phyloP scores from a whole-genome alignment of 2,888 invertebrate species.

The Xanthia togata region DNA sequence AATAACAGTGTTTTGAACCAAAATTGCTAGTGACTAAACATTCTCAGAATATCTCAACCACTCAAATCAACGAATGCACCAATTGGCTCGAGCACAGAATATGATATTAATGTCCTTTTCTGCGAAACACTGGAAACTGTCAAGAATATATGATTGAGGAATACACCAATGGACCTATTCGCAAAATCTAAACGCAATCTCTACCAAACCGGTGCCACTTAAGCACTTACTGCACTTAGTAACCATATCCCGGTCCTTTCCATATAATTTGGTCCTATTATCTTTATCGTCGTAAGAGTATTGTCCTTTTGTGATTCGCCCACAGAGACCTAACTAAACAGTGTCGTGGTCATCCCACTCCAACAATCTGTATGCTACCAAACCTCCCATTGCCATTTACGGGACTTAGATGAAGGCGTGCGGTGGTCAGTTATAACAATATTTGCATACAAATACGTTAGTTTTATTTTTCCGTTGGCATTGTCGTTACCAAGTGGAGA shows the following conservation, averaged over 20 bases:
- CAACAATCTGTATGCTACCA: constrained; percentile 78
- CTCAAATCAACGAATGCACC: background rate
- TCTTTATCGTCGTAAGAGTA: constrained; percentile 61
- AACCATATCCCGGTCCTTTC: constrained; percentile 45
- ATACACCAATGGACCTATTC: constrained; percentile 38
- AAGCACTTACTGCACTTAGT: constrained; percentile 35
- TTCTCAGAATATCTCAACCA: constrained; percentile 7
- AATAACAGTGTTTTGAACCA: background rate
- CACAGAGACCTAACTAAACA: constrained; percentile 67
- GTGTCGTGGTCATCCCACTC: constrained; percentile 77
- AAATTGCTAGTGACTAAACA: background rate
- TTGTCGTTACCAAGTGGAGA: constrained; percentile 7
- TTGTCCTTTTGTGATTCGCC: constrained; percentile 68
- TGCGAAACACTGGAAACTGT: constrained; percentile 11
- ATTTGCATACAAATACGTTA: constrained; percentile 69
- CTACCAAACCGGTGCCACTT: constrained; percentile 20
- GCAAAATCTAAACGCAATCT: constrained; percentile 27
- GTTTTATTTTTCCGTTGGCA: constrained; percentile 11
- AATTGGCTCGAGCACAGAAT: constrained; percentile 4
- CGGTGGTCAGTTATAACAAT: constrained; percentile 70
- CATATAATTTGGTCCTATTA: constrained; percentile 65
- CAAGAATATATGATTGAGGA: constrained; percentile 28
- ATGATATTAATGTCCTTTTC: constrained; percentile 16
- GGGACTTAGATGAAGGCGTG: constrained; percentile 66
- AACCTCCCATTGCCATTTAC: constrained; percentile 77